Conservation (phyloP, 2,888 invertebrate genomes). For the Drosophila niveifrons region DNA sequence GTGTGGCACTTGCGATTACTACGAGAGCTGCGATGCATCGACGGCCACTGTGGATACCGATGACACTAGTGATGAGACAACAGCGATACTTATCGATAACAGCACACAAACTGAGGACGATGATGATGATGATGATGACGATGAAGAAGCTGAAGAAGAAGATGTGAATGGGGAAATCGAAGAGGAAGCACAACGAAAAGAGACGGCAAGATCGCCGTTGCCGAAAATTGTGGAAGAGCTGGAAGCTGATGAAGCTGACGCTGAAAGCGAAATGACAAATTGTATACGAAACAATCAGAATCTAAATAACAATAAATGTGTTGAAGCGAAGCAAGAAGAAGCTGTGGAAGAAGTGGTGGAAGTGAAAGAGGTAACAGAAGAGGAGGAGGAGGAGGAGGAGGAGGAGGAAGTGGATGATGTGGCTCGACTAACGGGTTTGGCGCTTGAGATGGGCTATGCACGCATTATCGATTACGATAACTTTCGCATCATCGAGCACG, state of each 20-base stretch:
- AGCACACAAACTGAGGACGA: constrained; percentile 72
- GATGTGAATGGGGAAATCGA: constrained; percentile 1
- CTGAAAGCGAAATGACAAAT: constrained; percentile 20
- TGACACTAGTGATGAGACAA: constrained; percentile 10
- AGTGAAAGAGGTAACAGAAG: constrained; percentile 7
- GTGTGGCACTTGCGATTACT: constrained; percentile 68
- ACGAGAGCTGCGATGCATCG: constrained; percentile 45
- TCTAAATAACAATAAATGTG: constrained; percentile 12
- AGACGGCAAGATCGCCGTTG: constrained; percentile 27
- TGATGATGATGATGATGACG: constrained; percentile 17
- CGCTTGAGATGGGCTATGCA: constrained; percentile 69
- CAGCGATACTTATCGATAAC: constrained; percentile 69
- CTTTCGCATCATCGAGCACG: constrained; percentile 82
- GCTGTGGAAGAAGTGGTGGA: not conserved
- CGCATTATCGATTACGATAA: constrained; percentile 82
- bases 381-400: constrained; percentile 17
- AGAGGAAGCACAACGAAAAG: constrained; percentile 9
- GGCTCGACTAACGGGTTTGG: constrained; percentile 53
- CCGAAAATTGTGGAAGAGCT: constrained; percentile 51
- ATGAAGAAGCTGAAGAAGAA: not conserved
- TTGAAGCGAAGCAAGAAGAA: constrained; percentile 9
- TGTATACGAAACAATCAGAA: constrained; percentile 30
- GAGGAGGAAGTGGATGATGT: constrained; percentile 37
- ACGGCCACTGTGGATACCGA: constrained; percentile 6
- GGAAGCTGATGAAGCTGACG: constrained; percentile 15